These are phyloP conservation scores for Sebastiscus albofasciatus DNA, from an alignment of 2,797 vertebrate genomes.

Conservation along the genomic window DNA sequence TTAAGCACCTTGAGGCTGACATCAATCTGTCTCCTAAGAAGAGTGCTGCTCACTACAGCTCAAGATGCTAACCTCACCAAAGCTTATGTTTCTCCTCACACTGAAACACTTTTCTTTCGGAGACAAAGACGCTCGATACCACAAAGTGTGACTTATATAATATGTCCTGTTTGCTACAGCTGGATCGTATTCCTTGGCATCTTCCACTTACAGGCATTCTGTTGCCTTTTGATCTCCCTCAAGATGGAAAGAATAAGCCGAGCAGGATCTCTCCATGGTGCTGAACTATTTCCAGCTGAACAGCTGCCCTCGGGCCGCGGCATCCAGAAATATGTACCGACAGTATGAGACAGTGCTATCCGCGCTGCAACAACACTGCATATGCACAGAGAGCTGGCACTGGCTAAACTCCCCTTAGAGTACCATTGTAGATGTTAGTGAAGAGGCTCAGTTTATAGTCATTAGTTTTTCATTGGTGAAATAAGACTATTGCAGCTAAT, in stretches of 20 bases:
- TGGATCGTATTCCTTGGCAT: slow-evolving; percentile 53
- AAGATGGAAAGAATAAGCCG: slow-evolving; percentile 59
- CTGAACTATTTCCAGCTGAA: slow-evolving; percentile 75
- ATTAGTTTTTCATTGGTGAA: neutral
- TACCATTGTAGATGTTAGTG: neutral
- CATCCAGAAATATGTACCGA: slow-evolving; percentile 54
- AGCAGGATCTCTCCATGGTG: slow-evolving; percentile 71
- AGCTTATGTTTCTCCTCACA: neutral
- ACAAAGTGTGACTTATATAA: slow-evolving; percentile 44
- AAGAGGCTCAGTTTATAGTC: neutral
- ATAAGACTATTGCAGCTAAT: neutral
- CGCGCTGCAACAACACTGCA: slow-evolving; percentile 1
- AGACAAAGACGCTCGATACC: slow-evolving; percentile 4
- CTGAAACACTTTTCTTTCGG: slow-evolving; percentile 11
- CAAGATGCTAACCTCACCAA: neutral
- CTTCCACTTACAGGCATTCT: slow-evolving; percentile 61
- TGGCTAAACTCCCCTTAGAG: neutral
- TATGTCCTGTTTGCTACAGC: slow-evolving; percentile 33
- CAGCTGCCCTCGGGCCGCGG: slow-evolving; percentile 58
- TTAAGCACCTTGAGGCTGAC: slow-evolving; percentile 1
- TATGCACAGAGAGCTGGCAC: slow-evolving; percentile 2
- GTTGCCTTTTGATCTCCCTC: slow-evolving; percentile 66
- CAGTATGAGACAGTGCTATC: slow-evolving; percentile 18
- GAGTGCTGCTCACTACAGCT: neutral
- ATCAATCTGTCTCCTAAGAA: slow-evolving; percentile 9